Conservation (phyloP, 2,113 vertebrate species). For the Sorex fumeus region DNA sequence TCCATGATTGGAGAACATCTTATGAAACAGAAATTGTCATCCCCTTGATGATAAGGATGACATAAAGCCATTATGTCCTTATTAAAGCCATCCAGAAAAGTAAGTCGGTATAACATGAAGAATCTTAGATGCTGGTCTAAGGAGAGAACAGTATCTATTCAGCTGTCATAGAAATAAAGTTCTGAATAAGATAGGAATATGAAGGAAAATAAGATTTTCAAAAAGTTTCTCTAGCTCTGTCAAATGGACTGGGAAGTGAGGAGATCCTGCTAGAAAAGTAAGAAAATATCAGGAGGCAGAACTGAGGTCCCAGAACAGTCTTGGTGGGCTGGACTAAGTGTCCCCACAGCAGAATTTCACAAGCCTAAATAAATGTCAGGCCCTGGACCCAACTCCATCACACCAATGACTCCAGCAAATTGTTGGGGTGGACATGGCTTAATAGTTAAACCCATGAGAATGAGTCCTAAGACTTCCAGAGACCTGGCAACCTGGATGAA, state of each 20-base stretch:
- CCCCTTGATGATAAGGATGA: too few relatives aligned
- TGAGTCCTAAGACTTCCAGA: conserved; percentile 43
- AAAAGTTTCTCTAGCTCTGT: conserved; percentile 25
- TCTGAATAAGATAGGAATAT: conserved; percentile 6
- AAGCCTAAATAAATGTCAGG: conserved; percentile 79
- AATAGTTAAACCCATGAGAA: conserved; percentile 45
- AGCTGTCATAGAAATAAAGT: not conserved
- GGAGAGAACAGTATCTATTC: not conserved
- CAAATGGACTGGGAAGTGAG: conserved; percentile 13
- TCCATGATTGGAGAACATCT: not conserved
- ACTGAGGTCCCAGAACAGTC: conserved; percentile 51
- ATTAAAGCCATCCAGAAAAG: not conserved
- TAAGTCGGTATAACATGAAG: not conserved
- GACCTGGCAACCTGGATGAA: conserved; percentile 63
- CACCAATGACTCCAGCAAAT: conserved; percentile 60
- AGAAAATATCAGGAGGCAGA: conserved; percentile 61
- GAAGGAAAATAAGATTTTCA: conserved; percentile 36
- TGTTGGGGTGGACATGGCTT: conserved; percentile 54
- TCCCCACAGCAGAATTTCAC: conserved; percentile 77
- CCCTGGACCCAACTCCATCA: conserved; percentile 58
- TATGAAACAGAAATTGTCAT: not conserved
- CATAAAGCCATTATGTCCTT: too few relatives aligned
- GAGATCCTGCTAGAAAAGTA: conserved; percentile 71
- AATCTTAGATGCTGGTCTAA: not conserved
- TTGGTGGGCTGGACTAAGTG: conserved; percentile 65